A percentile compares a stretch with the other conserved stretches of the same genome.
These are phyloP conservation scores for Porites divaricata DNA, from an alignment of 92 coral and sea anemone genomes.

Conservation along the genomic window DNA sequence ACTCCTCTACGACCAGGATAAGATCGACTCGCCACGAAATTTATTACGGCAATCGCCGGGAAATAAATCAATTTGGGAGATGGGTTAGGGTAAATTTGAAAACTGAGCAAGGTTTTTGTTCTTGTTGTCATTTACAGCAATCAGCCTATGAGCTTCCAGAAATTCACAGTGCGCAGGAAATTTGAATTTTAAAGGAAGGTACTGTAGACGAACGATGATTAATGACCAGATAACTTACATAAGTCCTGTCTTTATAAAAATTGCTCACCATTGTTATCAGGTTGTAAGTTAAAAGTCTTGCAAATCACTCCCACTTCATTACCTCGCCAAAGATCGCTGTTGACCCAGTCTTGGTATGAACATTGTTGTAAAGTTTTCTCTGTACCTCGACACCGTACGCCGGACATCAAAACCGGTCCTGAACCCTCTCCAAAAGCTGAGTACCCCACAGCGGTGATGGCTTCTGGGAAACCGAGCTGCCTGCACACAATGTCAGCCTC, in stretches of 20 bases:
- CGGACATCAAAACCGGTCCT: constrained; percentile 14
- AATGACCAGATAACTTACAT: not conserved
- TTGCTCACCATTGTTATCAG: constrained; percentile 5
- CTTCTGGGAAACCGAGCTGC: constrained; percentile 24
- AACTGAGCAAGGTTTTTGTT: too few species aligned
- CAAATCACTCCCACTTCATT: constrained; percentile 18
- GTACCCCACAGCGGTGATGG: not conserved
- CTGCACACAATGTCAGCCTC: constrained; percentile 31
- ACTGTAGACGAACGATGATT: not conserved
- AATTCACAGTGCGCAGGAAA: too few species aligned
- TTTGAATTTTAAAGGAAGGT: too few species aligned
- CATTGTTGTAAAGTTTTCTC: constrained; percentile 27
- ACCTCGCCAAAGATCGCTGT: not conserved
- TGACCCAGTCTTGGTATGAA: not conserved
- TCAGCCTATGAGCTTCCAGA: too few species aligned
- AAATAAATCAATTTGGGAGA: too few species aligned
- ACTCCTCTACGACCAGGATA: too few species aligned
- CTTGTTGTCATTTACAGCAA: too few species aligned
- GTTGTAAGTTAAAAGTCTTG: constrained; percentile 7
- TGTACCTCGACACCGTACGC: constrained; percentile 1
- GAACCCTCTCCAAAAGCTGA: constrained; percentile 16
- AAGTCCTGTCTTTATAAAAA: not conserved
- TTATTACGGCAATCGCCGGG: too few species aligned
- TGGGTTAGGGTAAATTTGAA: too few species aligned
- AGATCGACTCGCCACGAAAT: too few species aligned